Evolutionary conservation across 2,797 vertebrate genomes (phyloP).

Genomic region (Phrynocephalus vlangalii): DNA sequence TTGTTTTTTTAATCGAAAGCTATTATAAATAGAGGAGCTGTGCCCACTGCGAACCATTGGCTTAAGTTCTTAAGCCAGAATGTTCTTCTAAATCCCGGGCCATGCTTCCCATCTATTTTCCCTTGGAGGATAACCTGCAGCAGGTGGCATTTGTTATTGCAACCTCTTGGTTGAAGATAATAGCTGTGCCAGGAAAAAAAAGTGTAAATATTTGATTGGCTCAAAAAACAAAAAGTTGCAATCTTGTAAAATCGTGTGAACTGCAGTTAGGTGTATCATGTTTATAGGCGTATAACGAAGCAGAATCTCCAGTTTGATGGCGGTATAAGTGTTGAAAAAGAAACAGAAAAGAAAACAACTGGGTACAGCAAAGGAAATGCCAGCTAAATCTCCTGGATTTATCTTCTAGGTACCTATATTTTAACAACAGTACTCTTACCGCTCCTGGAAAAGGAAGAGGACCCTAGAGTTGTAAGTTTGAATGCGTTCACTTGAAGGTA

Average conservation of each 20-base stretch:
- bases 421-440: conserved; percentile 86
- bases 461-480: conserved; percentile 86
- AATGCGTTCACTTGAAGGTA: conserved; percentile 20
- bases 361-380: neutral
- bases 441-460: conserved; percentile 80
- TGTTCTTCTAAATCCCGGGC: too few species aligned
- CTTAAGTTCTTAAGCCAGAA: too few species aligned
- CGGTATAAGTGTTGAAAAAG: neutral
- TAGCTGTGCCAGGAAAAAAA: neutral
- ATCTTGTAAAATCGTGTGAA: neutral
- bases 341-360: neutral
- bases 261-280: neutral
- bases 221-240: neutral
- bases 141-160: neutral
- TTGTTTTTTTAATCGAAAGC: too few species aligned
- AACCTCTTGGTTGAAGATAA: neutral
- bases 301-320: neutral
- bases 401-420: conserved; percentile 82
- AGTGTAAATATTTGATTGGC: neutral
- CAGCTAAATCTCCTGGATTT: neutral
- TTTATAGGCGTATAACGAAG: neutral
- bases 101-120: too few species aligned
- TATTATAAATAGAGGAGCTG: too few species aligned
- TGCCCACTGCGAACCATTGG: too few species aligned
- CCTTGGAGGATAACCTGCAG: too few species aligned